Conservation (phyloP, 2,113 vertebrate genomes). For the Clinocottus analis region DNA sequence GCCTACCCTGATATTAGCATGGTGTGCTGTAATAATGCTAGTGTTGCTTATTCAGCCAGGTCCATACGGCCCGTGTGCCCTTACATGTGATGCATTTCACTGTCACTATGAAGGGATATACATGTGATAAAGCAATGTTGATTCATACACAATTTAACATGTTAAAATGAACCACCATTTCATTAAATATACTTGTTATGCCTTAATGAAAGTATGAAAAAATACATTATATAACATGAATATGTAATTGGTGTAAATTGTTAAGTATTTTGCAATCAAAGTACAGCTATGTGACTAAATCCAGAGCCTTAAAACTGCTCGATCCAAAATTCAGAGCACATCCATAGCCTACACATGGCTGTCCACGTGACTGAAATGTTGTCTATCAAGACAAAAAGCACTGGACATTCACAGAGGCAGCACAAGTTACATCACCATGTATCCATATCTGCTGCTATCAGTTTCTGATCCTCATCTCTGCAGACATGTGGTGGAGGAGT, state of each 20-base stretch:
- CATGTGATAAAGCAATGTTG: neutral
- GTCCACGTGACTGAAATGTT: neutral
- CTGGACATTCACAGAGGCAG: neutral
- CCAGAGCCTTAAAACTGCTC: neutral
- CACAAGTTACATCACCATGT: conserved; percentile 19
- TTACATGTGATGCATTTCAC: neutral
- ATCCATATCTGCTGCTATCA: conserved; percentile 36
- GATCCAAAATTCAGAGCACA: neutral
- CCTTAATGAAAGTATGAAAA: neutral
- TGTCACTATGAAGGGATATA: neutral
- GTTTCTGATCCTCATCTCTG: conserved; percentile 11
- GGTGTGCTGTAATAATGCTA: conserved; percentile 5
- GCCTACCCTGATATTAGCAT: conserved; percentile 62
- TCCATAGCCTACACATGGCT: neutral
- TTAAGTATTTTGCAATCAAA: neutral
- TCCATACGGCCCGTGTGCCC: neutral
- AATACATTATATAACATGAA: neutral
- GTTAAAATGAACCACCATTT: neutral
- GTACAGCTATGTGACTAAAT: neutral
- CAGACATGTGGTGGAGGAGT: neutral
- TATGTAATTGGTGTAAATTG: too few relatives aligned
- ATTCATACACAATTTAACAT: neutral
- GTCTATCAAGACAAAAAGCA: neutral
- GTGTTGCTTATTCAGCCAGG: conserved; percentile 4
- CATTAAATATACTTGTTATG: neutral